Base-by-base conservation (phyloP, 2,888 invertebrate species). In the Steinernema carpocapsae region DNA sequence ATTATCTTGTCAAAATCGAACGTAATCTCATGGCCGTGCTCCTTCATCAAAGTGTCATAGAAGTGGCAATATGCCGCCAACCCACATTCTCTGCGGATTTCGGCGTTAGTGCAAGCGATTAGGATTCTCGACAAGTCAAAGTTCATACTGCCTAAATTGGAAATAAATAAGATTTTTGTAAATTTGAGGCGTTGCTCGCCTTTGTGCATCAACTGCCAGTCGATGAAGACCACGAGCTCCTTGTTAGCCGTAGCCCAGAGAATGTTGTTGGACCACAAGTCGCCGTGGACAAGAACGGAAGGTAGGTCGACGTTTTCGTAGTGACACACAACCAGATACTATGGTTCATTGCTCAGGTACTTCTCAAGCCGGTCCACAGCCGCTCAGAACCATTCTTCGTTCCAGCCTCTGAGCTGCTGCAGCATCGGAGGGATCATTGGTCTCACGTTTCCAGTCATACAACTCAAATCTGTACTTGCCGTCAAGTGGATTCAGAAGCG, bases 351-450 rank as follows among this genome's bases (percentile, higher is more conserved):
- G 37, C 7, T 17, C 17, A 64, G 37, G 64, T 64, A 64, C 64
- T 64, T 64, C 64, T 64, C 32, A n/a, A 64, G 64, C 32, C 37
- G 12, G 10, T 64, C 64, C 32, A 64, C 64, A 2, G 26, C 64
- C 3, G 10, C 32, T 29, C 64, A 29, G 32, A 64, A 64, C 64
- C 64, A 64, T 26, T 64, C 64, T 37, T 64, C 64, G 64, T 64
- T 64, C 32, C 14, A 32, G 7, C 29, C 32, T 17, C 64, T 64
- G 29, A 64, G 19, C 29, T 64, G 24, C 32, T 64, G 1, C 26
- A 64, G 64, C 64, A 64, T 64, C 64, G 64, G 64, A 10, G 64
- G 64, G 12, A 64, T 32, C 64, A 64, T 64, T 29, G 64, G 64
- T 2, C 32, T 32, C 10, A 64, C 64, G 64, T 64, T 52, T 52